Evolutionary conservation across 2,888 invertebrate species (phyloP), one percentile per base, ranked within the genome.

Genomic region (Uropetala carovei): DNA sequence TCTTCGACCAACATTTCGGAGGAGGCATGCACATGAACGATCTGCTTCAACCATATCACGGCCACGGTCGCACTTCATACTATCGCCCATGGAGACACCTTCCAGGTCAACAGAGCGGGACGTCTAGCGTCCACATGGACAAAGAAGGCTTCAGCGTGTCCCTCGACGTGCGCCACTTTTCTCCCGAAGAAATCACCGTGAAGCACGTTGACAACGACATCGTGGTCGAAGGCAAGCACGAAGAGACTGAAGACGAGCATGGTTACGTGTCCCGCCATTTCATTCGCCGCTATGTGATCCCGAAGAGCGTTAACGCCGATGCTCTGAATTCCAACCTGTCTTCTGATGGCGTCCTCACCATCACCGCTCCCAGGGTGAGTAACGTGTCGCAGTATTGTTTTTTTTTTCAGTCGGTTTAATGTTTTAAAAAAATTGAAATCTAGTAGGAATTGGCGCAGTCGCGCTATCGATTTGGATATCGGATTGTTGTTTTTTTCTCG

Each of bases 231-330:
- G 96, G 95, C 5, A 95, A 95, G 93, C 96, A 96, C 93, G 95
- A 95, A 93, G 96, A 96, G 92, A 95, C 95, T 93, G 94, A 94
- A 84, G 96, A 96, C 92, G 95, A 95, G 75, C 95, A 95, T 93
- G 96, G 96, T 18, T 95, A 94, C 92, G 94, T 96, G 92, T 95
- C 95, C 16, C 94, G 96, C 92, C 95, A 96, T 84, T 96, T 96
- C 93, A 95, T 94, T 92, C 94, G 96, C 64, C 94, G 95, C 83
- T 96, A 96, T 93, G 93, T 94, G 82, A 93, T 96, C 84, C 96
- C 96, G 0, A 94, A 95, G 89, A 95, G 94, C 92, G 95, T 95
- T 7, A 94, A 95, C 89, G 93, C 94, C 3, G 94, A 94, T 10
- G 93, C 94, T 9, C 93, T 95, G n/a, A 94, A 93, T 5, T 95